Evolutionary conservation across 2,797 vertebrate genomes (phyloP).

Genomic region (Benthosema pterotum): DNA sequence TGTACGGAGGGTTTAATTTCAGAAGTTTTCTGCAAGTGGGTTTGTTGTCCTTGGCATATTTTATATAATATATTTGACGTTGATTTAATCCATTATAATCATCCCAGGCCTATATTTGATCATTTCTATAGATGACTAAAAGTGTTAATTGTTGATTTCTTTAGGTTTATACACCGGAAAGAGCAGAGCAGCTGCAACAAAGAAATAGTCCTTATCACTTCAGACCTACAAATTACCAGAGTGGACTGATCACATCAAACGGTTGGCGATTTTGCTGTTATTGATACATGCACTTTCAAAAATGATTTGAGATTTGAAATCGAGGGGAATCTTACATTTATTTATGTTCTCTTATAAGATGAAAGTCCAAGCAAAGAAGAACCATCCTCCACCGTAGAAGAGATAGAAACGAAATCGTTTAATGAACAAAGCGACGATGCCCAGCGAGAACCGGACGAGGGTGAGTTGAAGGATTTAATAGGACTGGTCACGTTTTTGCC

Average conservation of each 20-base stretch:
- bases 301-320: background rate
- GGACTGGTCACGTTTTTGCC: background rate
- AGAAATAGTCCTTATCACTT: conserved; percentile 79
- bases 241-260: conserved; percentile 77
- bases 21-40: conserved; percentile 11
- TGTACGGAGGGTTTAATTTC: conserved; percentile 23
- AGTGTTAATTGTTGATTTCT: conserved; percentile 64
- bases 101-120: conserved; percentile 18
- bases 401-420: conserved; percentile 89
- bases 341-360: conserved; percentile 57
- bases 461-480: conserved; percentile 76
- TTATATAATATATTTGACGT: background rate
- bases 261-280: conserved; percentile 68
- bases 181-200: conserved; percentile 83
- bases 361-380: conserved; percentile 91
- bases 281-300: no score
- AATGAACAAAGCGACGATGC: conserved; percentile 88
- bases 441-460: conserved; percentile 78
- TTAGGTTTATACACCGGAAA: conserved; percentile 88
- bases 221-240: conserved; percentile 81
- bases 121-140: conserved; percentile 52
- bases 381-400: conserved; percentile 91
- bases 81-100: no score
- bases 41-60: conserved; percentile 21
- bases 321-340: conserved; percentile 23